Percentiles rank a stretch among this genome's conserved stretches.
Evolutionary conservation across 2,113 vertebrate genomes (phyloP).

Genomic region (Cranoglanis bouderius): DNA sequence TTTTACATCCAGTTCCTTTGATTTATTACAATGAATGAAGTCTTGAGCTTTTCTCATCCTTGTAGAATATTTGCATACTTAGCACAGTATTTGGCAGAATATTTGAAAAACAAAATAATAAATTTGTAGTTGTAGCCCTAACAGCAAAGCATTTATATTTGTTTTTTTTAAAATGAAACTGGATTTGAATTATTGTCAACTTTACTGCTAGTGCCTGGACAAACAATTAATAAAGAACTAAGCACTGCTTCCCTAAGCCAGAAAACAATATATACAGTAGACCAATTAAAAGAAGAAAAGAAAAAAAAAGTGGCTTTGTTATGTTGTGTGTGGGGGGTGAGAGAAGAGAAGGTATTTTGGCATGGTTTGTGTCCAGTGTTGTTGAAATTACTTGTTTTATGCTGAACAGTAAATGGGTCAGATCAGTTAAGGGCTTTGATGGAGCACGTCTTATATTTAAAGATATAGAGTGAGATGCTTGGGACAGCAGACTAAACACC

Average conservation of each 20-base stretch:
- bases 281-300: not conserved
- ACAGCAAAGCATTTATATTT: not conserved
- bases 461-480: constrained; percentile 11
- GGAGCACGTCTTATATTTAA: constrained; percentile 28
- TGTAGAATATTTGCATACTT: not conserved
- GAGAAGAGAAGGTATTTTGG: not conserved
- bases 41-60: not conserved
- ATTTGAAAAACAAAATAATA: not conserved
- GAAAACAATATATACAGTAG: not conserved
- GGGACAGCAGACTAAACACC: not conserved
- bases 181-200: not conserved
- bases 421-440: constrained; percentile 37
- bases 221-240: not conserved
- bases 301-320: not conserved
- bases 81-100: not conserved
- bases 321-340: not conserved
- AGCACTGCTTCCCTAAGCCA: not conserved
- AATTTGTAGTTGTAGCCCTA: not conserved
- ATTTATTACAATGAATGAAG: not conserved
- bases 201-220: not conserved
- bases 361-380: not conserved
- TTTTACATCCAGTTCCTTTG: not conserved
- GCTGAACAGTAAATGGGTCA: not conserved
- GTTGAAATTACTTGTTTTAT: not conserved
- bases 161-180: not conserved